Evolutionary conservation across 1,140 invertebrate genomes (phyloP).

Genomic region (Habropoda laboriosa): DNA sequence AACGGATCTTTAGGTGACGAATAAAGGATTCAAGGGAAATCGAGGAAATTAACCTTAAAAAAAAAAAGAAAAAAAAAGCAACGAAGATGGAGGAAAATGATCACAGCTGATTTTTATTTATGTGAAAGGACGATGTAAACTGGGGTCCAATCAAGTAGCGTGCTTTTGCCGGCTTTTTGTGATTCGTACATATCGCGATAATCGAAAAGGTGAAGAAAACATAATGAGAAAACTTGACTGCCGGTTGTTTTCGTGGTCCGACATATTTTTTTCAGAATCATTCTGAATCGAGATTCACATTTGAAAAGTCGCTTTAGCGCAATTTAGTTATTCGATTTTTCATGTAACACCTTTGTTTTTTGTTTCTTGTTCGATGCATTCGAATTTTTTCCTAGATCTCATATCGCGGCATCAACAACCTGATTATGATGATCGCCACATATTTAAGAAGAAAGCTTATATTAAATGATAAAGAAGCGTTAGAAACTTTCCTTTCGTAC

Average conservation of each 20-base stretch:
- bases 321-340: background rate
- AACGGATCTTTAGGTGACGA: slow-evolving; percentile 37
- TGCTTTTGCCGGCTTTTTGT: slow-evolving; percentile 68
- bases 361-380: slow-evolving; percentile 22
- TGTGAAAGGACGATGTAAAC: slow-evolving; percentile 65
- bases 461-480: slow-evolving; percentile 26
- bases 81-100: background rate
- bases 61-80: slow-evolving; percentile 18
- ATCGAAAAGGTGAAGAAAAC: slow-evolving; percentile 12
- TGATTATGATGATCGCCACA: background rate
- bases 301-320: slow-evolving; percentile 16
- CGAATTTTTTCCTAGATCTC: slow-evolving; percentile 48
- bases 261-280: background rate
- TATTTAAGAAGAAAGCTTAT: slow-evolving; percentile 57
- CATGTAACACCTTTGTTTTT: slow-evolving; percentile 9
- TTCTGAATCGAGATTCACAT: background rate
- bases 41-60: slow-evolving; percentile 12
- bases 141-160: slow-evolving; percentile 70
- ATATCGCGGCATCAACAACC: slow-evolving; percentile 15
- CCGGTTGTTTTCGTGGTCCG: background rate
- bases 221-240: background rate
- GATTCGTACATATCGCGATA: slow-evolving; percentile 72
- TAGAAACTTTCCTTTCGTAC: slow-evolving; percentile 62
- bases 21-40: background rate
- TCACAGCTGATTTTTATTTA: slow-evolving; percentile 56